Percentiles rank a stretch among this genome's conserved stretches.
Evolutionary conservation across 2,797 vertebrate species (phyloP).

Genomic region (Schizothorax lantsangensis): DNA sequence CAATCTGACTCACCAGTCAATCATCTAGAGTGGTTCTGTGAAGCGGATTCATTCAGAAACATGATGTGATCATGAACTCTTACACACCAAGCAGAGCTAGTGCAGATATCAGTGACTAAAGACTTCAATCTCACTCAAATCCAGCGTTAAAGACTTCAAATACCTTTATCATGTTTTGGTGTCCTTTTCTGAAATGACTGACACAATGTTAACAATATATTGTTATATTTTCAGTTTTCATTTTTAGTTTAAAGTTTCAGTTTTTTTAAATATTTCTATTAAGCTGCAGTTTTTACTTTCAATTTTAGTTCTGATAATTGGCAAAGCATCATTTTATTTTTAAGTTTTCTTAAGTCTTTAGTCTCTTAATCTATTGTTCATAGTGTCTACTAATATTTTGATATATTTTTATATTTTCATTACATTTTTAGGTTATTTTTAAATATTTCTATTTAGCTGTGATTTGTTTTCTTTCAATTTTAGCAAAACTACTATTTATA

Average conservation of each 20-base stretch:
- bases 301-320: neutral
- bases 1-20: neutral
- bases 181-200: neutral
- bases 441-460: no score
- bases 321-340: no score
- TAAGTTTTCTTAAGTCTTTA: no score
- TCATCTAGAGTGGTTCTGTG: neutral
- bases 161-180: neutral
- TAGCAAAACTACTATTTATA: neutral
- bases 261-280: neutral
- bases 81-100: neutral
- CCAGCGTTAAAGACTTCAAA: neutral
- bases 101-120: neutral
- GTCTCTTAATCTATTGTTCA: no score
- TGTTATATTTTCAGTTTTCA: neutral
- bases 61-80: neutral
- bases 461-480: neutral
- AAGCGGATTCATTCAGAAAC: constrained; percentile 1
- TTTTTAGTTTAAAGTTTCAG: no score
- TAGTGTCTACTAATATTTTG: neutral
- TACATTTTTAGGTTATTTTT: no score
- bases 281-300: neutral
- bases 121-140: neutral
- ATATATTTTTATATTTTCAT: no score
- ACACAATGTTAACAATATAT: neutral